These are phyloP conservation scores for Cerastis rubricosa DNA, from an alignment of 2,888 invertebrate genomes.

Conservation along the genomic window DNA sequence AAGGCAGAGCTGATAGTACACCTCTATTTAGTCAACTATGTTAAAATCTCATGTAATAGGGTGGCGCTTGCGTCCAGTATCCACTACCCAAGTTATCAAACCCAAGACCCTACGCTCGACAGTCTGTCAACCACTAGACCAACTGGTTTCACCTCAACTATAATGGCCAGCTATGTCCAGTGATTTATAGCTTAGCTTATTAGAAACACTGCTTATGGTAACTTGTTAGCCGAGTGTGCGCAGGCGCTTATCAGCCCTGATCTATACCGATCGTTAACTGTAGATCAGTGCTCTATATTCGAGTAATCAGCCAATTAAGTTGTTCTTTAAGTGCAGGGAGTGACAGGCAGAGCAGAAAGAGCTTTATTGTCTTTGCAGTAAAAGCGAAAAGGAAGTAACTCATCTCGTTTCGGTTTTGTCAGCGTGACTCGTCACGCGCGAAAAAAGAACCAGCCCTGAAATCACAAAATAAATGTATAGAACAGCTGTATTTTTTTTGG, in stretches of 20 bases:
- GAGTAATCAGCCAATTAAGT: constrained; percentile 48
- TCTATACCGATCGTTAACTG: constrained; percentile 58
- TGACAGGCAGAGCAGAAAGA: neutral
- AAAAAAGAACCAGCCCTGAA: neutral
- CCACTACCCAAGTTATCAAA: neutral
- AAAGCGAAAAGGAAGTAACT: neutral
- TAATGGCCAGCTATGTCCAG: constrained; percentile 29
- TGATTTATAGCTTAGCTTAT: constrained; percentile 74
- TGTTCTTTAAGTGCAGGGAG: neutral
- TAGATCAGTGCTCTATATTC: constrained; percentile 64
- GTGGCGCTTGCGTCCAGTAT: no score
- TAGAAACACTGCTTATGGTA: constrained; percentile 75
- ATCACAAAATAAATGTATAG: neutral
- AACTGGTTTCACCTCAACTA: constrained; percentile 22
- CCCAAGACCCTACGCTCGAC: neutral
- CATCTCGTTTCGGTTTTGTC: no score
- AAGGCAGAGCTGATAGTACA: no score
- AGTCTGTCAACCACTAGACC: neutral
- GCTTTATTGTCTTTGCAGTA: neutral
- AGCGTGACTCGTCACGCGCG: neutral
- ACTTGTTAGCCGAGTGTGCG: constrained; percentile 58
- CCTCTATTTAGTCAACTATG: no score
- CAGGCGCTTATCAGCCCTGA: constrained; percentile 60
- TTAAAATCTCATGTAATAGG: no score
- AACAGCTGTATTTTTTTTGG: neutral